These are phyloP conservation scores for Phalera bucephala DNA, from an alignment of 2,888 invertebrate genomes.

Conservation along the genomic window DNA sequence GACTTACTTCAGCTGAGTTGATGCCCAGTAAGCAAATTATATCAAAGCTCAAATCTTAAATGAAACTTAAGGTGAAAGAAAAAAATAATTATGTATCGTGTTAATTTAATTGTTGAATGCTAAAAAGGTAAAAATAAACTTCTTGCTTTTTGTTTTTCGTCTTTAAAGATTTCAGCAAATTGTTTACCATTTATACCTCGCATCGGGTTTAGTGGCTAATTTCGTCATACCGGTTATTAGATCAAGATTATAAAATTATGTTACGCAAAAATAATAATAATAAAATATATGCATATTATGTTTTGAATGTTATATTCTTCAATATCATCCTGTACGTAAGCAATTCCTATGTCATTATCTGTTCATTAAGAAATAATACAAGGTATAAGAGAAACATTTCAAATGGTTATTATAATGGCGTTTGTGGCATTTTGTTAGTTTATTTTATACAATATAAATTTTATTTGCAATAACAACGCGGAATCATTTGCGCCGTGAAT, in stretches of 20 bases:
- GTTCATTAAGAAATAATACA: background rate
- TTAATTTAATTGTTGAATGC: too few relatives aligned
- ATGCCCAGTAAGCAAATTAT: too few relatives aligned
- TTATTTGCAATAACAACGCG: slow-evolving; percentile 33
- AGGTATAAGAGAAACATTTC: background rate
- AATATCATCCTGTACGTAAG: too few relatives aligned
- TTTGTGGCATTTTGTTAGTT: background rate
- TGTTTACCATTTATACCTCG: slow-evolving; percentile 2
- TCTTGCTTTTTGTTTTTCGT: slow-evolving; percentile 2
- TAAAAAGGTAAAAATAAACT: background rate
- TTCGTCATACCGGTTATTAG: slow-evolving; percentile 2
- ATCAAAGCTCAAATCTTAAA: too few relatives aligned
- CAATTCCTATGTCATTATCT: background rate
- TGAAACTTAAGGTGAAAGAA: too few relatives aligned
- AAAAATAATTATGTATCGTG: too few relatives aligned
- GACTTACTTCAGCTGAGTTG: too few relatives aligned
- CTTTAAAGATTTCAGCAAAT: background rate
- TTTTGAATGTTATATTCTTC: too few relatives aligned
- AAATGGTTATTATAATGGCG: background rate
- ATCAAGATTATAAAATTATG: background rate
- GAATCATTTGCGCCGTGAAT: slow-evolving; percentile 31
- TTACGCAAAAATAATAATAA: background rate
- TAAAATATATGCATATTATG: background rate
- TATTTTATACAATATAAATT: slow-evolving; percentile 12
- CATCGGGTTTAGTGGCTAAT: slow-evolving; percentile 6